Base-by-base conservation (phyloP, 2,888 invertebrate genomes). In the Amphimallon solstitiale region DNA sequence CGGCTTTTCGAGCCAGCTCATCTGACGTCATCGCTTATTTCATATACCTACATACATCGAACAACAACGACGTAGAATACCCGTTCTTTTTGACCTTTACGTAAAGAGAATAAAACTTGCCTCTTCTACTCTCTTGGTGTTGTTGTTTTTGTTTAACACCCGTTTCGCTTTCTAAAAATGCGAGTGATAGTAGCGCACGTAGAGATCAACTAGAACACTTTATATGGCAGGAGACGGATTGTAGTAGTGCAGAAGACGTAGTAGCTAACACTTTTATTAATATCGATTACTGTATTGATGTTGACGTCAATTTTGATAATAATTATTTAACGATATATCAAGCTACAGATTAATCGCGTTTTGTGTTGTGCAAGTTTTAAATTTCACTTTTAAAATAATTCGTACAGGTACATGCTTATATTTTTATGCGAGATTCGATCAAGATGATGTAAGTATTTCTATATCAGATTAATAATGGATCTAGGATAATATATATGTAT, bases 121-220 rank as follows among this genome's bases (percentile, higher is more conserved):
- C 38, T 56, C 38, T 56, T 40, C 56, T 43, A 14, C 40, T 40
- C 23, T 23, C 40, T 40, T 14, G 56, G n/a, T 7, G 56, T 35
- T 35, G 51, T 56, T 56, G 40, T 56, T 56, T 56, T 56, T 40
- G 40, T 35, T 56, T 40, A 56, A 56, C 48, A 43, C 40, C 19
- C 66, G 66, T 62, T 66, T 66, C 66, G 66, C 66, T 66, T 66
- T 66, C 66, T 66, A 66, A 66, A 66, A 66, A 66, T 63, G 66
- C 63, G 63, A 54, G 63, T 51, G 51, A 54, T 52, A 52, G 63
- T 40, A 56, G 56, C 23, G 56, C 40, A 29, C 40, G 40, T 23
- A 40, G 23, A 15, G 23, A 15, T 40, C 38, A 40, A 56, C 40
- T 56, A 23, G 14, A 43, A 21, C 46, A 17, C 40, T 23, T 38